These are phyloP conservation scores for Nanger granti DNA, from an alignment of 2,113 vertebrate species.

Conservation along the genomic window DNA sequence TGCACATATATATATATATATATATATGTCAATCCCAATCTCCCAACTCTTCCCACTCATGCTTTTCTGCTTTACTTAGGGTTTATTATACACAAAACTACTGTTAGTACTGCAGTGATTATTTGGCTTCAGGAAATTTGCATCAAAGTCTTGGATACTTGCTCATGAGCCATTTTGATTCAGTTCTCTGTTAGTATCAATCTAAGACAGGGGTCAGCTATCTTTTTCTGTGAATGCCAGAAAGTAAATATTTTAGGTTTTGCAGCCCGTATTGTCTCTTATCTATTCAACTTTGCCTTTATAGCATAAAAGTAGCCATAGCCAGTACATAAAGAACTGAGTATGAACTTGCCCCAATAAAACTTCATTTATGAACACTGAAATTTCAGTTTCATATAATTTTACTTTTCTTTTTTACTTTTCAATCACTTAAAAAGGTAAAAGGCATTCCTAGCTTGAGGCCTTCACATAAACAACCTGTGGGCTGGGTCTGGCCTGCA, in stretches of 20 bases:
- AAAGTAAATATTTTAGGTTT: background rate
- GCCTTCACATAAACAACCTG: background rate
- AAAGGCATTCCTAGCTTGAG: background rate
- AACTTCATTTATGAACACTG: background rate
- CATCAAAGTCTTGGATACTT: background rate
- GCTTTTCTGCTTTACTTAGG: background rate
- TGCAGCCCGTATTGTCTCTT: background rate
- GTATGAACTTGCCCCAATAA: background rate
- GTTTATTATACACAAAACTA: background rate
- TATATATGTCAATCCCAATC: background rate
- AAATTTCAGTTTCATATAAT: background rate
- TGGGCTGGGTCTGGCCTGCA: background rate
- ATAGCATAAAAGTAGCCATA: background rate
- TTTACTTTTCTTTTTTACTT: background rate
- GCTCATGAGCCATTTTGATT: background rate
- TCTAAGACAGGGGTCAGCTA: background rate
- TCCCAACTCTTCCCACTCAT: background rate
- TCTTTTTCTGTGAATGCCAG: background rate
- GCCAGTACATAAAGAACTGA: background rate
- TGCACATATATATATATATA: too few species aligned
- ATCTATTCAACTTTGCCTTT: background rate
- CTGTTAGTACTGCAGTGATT: background rate
- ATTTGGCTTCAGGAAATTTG: background rate
- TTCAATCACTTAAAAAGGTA: background rate
- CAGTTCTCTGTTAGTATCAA: background rate